These are phyloP conservation scores for Hyalella azteca DNA, from an alignment of 2,888 invertebrate species.

Conservation along the genomic window DNA sequence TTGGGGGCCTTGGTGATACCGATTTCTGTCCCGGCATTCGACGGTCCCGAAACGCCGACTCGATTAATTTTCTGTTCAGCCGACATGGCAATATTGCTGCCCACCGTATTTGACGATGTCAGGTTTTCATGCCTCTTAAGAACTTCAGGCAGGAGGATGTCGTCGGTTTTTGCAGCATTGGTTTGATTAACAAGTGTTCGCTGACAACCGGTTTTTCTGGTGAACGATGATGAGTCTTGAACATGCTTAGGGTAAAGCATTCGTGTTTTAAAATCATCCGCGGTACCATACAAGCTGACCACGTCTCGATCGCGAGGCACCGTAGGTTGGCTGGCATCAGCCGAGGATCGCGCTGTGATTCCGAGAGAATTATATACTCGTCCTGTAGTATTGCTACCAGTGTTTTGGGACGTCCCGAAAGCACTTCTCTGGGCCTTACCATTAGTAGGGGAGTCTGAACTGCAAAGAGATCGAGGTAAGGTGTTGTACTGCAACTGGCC, in stretches of 20 bases:
- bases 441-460: not conserved
- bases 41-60: not conserved
- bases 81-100: no score
- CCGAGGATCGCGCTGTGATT: not conserved
- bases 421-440: not conserved
- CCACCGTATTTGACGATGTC: not conserved
- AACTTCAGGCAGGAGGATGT: not conserved
- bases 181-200: no score
- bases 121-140: not conserved
- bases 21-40: not conserved
- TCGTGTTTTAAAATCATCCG: conserved; percentile 16
- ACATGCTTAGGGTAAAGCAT: conserved; percentile 13
- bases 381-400: no score
- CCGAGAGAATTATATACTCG: not conserved
- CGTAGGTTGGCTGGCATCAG: not conserved
- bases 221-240: not conserved
- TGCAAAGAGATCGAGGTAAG: not conserved
- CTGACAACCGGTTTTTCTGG: not conserved
- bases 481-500: conserved; percentile 10
- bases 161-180: not conserved
- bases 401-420: not conserved
- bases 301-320: not conserved
- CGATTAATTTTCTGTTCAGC: no score
- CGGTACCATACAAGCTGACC: conserved; percentile 30
- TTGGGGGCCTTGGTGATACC: not conserved